Evolutionary conservation across 2,888 invertebrate genomes (phyloP).

Genomic region (Chalcis sispes): DNA sequence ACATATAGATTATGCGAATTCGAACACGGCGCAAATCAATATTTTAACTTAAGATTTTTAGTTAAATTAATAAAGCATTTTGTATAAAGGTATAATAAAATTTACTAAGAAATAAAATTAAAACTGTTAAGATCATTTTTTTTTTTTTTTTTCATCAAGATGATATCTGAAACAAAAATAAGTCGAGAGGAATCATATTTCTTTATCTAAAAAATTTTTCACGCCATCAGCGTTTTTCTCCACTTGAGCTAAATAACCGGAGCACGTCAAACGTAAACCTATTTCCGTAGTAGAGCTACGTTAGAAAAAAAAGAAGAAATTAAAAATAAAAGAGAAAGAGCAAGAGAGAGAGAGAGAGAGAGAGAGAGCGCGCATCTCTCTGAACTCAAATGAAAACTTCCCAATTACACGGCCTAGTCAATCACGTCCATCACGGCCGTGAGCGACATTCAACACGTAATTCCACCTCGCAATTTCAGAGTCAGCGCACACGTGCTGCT

Average conservation of each 20-base stretch:
- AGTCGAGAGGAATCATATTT: constrained; percentile 23
- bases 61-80: constrained; percentile 24
- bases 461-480: constrained; percentile 9
- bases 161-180: neutral
- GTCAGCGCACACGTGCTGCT: constrained; percentile 18
- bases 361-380: no score
- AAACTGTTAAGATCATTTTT: neutral
- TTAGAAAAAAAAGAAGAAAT: neutral
- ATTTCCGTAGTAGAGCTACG: neutral
- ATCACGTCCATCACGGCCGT: no score
- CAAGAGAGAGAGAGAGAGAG: neutral
- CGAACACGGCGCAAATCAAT: neutral
- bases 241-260: no score
- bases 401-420: no score
- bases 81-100: constrained; percentile 31
- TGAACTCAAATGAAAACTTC: no score
- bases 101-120: neutral
- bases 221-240: constrained; percentile 25
- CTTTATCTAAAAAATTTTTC: constrained; percentile 35
- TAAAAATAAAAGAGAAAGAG: neutral
- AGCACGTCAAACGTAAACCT: no score
- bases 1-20: neutral
- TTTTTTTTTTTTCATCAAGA: neutral
- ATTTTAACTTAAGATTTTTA: neutral
- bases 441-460: constrained; percentile 4